Evolutionary conservation across 1,140 invertebrate genomes (phyloP).

Genomic region (Drosophila setifemur): DNA sequence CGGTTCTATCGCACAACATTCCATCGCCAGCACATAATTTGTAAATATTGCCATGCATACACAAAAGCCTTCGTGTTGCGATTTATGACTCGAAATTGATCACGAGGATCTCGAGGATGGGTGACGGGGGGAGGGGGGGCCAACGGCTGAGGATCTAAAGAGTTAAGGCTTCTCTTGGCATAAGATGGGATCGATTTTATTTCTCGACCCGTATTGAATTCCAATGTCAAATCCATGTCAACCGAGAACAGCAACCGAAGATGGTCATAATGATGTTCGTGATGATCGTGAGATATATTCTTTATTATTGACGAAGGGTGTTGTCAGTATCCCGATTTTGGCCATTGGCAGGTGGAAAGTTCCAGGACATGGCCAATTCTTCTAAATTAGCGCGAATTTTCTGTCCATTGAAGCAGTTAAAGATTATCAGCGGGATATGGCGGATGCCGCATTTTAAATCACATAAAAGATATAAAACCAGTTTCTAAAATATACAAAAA

Average conservation of each 20-base stretch:
- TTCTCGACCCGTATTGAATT: constrained; percentile 64
- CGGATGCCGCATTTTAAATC: neutral
- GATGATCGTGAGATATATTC: constrained; percentile 42
- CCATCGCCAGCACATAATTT: constrained; percentile 61
- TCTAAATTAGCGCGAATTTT: constrained; percentile 28
- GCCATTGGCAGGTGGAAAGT: constrained; percentile 18
- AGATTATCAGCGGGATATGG: constrained; percentile 13
- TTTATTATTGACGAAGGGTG: constrained; percentile 45
- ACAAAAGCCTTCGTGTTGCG: constrained; percentile 64
- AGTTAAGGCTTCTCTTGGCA: neutral
- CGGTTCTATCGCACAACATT: constrained; percentile 69
- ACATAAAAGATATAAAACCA: too few species aligned
- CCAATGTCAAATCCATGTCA: constrained; percentile 70
- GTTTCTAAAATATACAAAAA: too few species aligned
- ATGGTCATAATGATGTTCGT: constrained; percentile 37
- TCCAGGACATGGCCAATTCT: neutral
- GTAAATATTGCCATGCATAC: constrained; percentile 54
- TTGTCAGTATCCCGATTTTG: constrained; percentile 40
- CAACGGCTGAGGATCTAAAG: too few species aligned
- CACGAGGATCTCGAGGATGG: constrained; percentile 40
- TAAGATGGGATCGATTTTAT: constrained; percentile 19
- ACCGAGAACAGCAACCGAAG: constrained; percentile 21
- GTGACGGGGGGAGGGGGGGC: neutral
- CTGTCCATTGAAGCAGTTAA: constrained; percentile 9
- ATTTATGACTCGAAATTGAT: constrained; percentile 76